A percentile compares a stretch with the other conserved stretches of the same genome.
Evolutionary conservation across 1,140 invertebrate species (phyloP).

Genomic region (Plectrocnemia conspersa): DNA sequence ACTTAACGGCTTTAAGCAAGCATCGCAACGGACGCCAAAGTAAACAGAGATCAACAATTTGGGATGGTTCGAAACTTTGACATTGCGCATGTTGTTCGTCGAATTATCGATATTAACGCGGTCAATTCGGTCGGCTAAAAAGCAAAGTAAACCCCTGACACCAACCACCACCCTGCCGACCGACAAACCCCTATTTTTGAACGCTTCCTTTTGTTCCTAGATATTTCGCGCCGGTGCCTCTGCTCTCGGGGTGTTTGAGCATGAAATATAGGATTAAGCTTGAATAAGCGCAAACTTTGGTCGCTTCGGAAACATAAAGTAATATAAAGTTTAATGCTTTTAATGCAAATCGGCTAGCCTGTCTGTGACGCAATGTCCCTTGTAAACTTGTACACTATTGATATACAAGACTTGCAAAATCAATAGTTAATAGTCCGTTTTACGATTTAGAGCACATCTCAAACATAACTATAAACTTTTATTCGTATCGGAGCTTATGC

Average conservation of each 20-base stretch:
- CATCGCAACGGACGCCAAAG: not conserved
- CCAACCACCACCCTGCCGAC: not conserved
- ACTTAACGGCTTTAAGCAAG: not conserved
- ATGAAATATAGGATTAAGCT: conserved; percentile 32
- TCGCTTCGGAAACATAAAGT: conserved; percentile 8
- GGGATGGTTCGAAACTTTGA: not conserved
- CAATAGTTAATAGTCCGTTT: not conserved
- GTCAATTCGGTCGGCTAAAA: not conserved
- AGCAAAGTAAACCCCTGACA: not conserved
- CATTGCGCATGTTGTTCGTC: conserved; percentile 6
- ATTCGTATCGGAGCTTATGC: not conserved
- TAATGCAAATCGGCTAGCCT: conserved; percentile 26
- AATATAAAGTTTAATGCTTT: conserved; percentile 24
- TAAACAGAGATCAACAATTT: not conserved
- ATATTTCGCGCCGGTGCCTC: conserved; percentile 5
- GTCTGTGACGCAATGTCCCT: not conserved
- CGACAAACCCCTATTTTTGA: conserved; percentile 5
- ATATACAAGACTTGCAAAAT: not conserved
- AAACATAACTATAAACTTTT: not conserved
- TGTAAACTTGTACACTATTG: not conserved
- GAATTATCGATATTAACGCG: no score
- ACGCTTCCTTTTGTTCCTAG: conserved; percentile 20
- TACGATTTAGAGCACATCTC: not conserved
- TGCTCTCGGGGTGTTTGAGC: conserved; percentile 20
- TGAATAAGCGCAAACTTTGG: conserved; percentile 22